Evolutionary conservation across 2,113 vertebrate species (phyloP).

Genomic region (Sceloporus tristichus): DNA sequence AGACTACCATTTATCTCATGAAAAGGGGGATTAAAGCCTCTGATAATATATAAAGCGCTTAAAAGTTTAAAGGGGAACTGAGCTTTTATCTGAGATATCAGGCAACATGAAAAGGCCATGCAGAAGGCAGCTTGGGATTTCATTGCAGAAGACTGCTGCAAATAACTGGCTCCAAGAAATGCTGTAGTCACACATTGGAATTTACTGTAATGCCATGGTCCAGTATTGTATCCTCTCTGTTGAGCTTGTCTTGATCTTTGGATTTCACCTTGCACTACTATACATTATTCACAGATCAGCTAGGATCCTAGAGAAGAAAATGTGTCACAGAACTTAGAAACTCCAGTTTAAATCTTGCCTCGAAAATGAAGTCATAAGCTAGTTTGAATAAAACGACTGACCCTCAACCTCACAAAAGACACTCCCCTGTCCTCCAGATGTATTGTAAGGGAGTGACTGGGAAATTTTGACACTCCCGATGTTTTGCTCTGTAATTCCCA

Average conservation of each 20-base stretch:
- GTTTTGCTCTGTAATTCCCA: no score
- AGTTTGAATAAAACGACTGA: not conserved
- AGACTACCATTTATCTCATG: conserved; percentile 68
- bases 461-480: not conserved
- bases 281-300: not conserved
- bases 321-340: no score
- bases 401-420: not conserved
- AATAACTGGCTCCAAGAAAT: conserved; percentile 42
- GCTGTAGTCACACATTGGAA: conserved; percentile 14
- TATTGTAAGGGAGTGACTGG: not conserved
- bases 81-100: conserved; percentile 68
- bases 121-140: conserved; percentile 55
- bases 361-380: not conserved
- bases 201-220: conserved; percentile 46
- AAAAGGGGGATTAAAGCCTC: conserved; percentile 68
- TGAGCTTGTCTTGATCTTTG: conserved; percentile 36
- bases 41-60: conserved; percentile 69
- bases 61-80: conserved; percentile 71
- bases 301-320: conserved; percentile 4
- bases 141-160: conserved; percentile 22
- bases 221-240: not conserved
- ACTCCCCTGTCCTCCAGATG: not conserved
- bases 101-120: conserved; percentile 58
- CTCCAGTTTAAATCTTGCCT: not conserved
- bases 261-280: not conserved